Base-by-base conservation (phyloP, 1,140 invertebrate genomes). In the Drosophila willistoni region DNA sequence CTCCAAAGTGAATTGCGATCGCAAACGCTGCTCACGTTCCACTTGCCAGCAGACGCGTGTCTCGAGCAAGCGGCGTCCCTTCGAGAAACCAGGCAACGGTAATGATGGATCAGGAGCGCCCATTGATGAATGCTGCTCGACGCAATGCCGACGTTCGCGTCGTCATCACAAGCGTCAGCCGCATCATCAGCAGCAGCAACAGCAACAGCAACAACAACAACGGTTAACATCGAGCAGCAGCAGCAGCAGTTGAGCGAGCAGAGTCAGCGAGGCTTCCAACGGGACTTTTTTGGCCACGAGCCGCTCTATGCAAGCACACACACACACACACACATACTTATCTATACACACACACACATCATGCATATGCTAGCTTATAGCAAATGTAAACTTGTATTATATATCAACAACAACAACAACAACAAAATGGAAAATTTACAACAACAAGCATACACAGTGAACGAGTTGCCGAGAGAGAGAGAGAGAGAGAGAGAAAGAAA, bases 21-120 rank as follows among this genome's bases (percentile, higher is more conserved):
- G 96, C 67, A 96, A 96, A 75, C 94, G 95, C n/a, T 97, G 96
- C 92, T 94, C 95, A 12, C 94, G 94, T 54, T 94, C 94, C n/a
- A 94, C 95, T 12, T 96, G 96, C 92, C 94, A 94, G 70, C 83
- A 93, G 66, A 86, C 83, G 33, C 93, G 94, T 17, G 84, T 91
- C 17, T 68, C 89, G 14, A 73, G 76, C 42, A 92, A 92, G 61
- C 82, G 91, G 81, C 78, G 92, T 65, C 62, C 92, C 60, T 72
- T 92, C 81, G 76, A 93, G 77, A 77, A 92, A 79, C 71, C 89
- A 22, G 44, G 44, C 44, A 66, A 81, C 76, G 42, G 91, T 91
- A 44, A 69, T 33, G 13, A 36, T 29, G 44, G 44, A 10, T 29
- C 39, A 44, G 57, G 25, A 1, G 73, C 81, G 17, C 91, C 93